Base-by-base conservation (phyloP, 2,113 vertebrate species). In the Epinephelus cyanopodus region DNA sequence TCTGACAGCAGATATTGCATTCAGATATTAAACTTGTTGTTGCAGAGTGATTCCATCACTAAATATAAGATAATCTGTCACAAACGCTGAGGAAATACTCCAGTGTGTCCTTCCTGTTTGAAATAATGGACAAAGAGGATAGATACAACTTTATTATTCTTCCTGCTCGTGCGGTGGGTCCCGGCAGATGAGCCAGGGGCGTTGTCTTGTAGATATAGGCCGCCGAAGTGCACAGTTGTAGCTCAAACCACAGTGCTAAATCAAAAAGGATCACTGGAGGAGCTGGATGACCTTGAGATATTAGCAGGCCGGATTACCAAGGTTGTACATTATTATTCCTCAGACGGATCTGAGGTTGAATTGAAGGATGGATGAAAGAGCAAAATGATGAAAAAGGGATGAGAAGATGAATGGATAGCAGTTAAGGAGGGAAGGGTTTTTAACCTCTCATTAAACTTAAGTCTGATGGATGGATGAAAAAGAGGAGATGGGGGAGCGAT, bases 401-500 rank as follows among this genome's bases (percentile, higher is more conserved):
- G 81, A 83, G 85, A 63, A 90, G 91, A 92, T 90, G 88, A 93
- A 92, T 87, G 85, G 74, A 86, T 76, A 52, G 70, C 33, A 2
- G 74, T 63, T 70, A 69, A 85, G 76, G 86, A 88, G 86, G 71
- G 64, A 77, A 64, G 78, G 71, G 82, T 91, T 88, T 75, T 78
- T 90, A 89, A 87, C 90, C 90, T 87, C 87, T 89, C 82, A 91
- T 93, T 93, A 92, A 84, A 86, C 69, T 70, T 58, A 61, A 77
- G 79, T 86, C 89, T 87, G 85, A 90, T 85, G 73, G 87, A 90
- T 93, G 75, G 87, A 92, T 91, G 88, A 87, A 89, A 89, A 75
- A 86, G 87, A 85, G 72, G 71, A 79, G 70, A 75, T 63, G 81
- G 33, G 21, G 61, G 57, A 50, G 71, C 17, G 77, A 64, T 83